Evolutionary conservation across 1,140 invertebrate genomes (phyloP), one percentile per base, ranked within the genome.

Genomic region (Eulimnadia texana): DNA sequence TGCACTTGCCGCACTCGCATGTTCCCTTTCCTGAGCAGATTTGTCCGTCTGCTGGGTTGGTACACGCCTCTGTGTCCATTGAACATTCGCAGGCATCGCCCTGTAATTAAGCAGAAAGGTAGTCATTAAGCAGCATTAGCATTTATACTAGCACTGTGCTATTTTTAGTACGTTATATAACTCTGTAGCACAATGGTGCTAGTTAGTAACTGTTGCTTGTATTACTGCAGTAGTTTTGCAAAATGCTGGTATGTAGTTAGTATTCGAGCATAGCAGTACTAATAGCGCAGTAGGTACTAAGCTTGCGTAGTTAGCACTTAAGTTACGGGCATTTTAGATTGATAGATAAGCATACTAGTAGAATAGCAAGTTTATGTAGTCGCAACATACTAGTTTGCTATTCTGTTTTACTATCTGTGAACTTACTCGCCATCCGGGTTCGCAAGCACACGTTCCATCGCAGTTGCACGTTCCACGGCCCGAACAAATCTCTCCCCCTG

Each of bases 1-100:
- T 80, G 71, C 94, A 99, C 66, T 83, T 79, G 1, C 93, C 93
- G 72, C 95, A 96, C 22, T 82, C 78, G 73, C 93, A 98, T 50
- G 78, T 77, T 13, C 93, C 93, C 72, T 90, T 77, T 1, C 84
- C 60, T 60, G 84, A 86, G 74, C 89, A 92, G 77, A 79, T 73
- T 74, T 71, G 67, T 16, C 80, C 79, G 65, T 76, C 70, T 2
- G 73, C 82, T 11, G 83, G 80, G 19, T 72, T 69, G 10, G 84
- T 80, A 68, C 93, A 95, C 0, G 81, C 83, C 16, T 80, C 79
- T 55, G 80, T 82, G 29, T 82, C 81, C 51, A 79, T 79, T 22
- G 71, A 72, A 66, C 93, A 97, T 63, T 86, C 83, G 71, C 93
- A 97, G 55, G 83, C 85, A 50, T 77, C 72, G 19, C 90, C 90